Base-by-base conservation (phyloP, 2,888 invertebrate species). In the Sminthurinus aureus region DNA sequence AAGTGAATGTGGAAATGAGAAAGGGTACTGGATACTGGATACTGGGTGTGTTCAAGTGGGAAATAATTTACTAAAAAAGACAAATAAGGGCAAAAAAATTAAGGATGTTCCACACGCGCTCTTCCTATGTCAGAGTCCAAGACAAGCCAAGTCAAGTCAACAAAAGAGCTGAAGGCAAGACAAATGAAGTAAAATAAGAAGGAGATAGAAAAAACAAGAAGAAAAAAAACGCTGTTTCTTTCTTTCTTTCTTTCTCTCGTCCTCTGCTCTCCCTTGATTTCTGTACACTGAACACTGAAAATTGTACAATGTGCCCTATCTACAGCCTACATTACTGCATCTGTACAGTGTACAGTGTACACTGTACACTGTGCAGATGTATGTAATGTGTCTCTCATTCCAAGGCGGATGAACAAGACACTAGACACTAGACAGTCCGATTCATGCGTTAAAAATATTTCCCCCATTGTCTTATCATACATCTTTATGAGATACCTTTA, bases 81-180 rank as follows among this genome's bases (percentile, higher is more conserved):
- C 79, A 79, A 79, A 79, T 79, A 79, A 79, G 79, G 79, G 69
- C 69, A 79, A 79, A 79, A 79, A 79, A 79, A 66, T 52, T 18
- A 75, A 75, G 20, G 11, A 51, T 79, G 79, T 51, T 79, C 79
- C 64, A 79, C 79, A 79, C 69, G 71, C 69, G 26, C 79, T 66
- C 77, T 58, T 58, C 4, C 77, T 24, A 77, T 69, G 69, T 38
- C 74, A 75, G 1, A 24, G 50, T 75, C 75, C 52, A 75, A n/a
- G n/a, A n/a, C n/a, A n/a, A n/a, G n/a, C n/a, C n/a, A n/a, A n/a
- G n/a, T n/a, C n/a, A n/a, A n/a, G 50, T 75, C 75, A 51, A 18
- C 26, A 22, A 18, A 26, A 51, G 24, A 22, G 52, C 75, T 75
- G n/a, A n/a, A 75, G 75, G 52, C 75, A 75, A 75, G 71, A 71